Evolutionary conservation across 2,888 invertebrate genomes (phyloP), one percentile per base, ranked within the genome.

Genomic region (Cylindroiulus punctatus): DNA sequence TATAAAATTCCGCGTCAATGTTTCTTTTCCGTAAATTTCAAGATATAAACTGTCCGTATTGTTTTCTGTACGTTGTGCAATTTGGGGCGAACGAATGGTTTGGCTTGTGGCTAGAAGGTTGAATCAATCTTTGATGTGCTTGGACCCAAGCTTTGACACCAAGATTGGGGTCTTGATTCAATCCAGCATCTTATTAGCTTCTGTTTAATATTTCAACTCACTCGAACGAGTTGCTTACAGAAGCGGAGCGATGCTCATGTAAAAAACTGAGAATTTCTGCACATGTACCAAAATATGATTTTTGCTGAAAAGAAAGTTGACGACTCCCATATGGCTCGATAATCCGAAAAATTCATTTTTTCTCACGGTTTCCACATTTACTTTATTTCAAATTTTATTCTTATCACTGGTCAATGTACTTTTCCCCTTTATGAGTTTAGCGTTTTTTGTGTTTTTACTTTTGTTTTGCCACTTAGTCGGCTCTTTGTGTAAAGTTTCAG

Each of bases 341-440:
- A 57, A 57, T 65, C 65, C 26, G 26, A 26, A 26, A 65, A n/a
- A 19, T 8, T 14, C 52, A 19, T 52, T 52, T n/a, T 65, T 65
- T 44, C 12, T 44, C 44, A 44, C 44, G 44, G 12, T 44, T 30
- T 76, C 76, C 12, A 76, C 30, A 8, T 76, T 76, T 76, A 30
- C 30, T 76, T 76, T 30, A 3, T 76, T 76, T 36, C 42, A 83
- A 44, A 83, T 83, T 83, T 83, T 42, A 83, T 83, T 83, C 83
- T 26, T 42, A 42, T 40, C 40, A 42, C 83, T 83, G 83, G 83
- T 83, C 83, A 83, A 26, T 83, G 83, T 83, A 44, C 44, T 22
- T 83, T 76, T 30, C 30, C 36, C 36, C 12, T 76, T 57, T 76
- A 30, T 76, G 32, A 30, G 76, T 76, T 83, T 40, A 83, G 83